phyloP scores from a whole-genome alignment of 2,113 vertebrate species.

The Sclerurus mexicanus region DNA sequence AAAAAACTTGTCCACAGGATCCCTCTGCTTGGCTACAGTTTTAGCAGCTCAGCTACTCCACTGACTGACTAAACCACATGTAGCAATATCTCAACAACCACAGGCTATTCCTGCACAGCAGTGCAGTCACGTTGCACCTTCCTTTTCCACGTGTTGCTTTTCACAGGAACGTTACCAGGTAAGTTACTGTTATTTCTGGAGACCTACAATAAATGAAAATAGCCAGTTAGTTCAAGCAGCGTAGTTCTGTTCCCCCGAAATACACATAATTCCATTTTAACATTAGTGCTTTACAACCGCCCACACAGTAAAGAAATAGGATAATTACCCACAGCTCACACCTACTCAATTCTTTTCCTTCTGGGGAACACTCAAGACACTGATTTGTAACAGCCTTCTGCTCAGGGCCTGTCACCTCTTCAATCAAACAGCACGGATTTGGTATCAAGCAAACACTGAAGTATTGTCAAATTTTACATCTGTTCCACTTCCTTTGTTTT shows the following conservation, averaged over 20 bases:
- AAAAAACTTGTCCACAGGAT: neutral
- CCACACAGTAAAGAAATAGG: neutral
- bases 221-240: neutral
- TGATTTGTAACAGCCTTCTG: neutral
- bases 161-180: neutral
- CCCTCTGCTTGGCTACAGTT: neutral
- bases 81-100: neutral
- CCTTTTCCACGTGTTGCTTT: neutral
- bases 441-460: neutral
- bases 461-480: neutral
- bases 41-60: neutral
- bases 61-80: neutral
- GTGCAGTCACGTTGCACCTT: neutral
- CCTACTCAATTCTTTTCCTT: neutral
- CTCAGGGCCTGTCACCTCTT: neutral
- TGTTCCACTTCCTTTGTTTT: neutral
- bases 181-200: neutral
- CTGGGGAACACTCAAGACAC: neutral
- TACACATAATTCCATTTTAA: neutral
- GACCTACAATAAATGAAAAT: conserved; percentile 19
- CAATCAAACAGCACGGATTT: neutral
- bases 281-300: neutral
- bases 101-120: neutral
- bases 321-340: neutral
- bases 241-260: neutral